Conservation (phyloP, 2,797 vertebrate genomes). For the Cyclopterus lumpus region DNA sequence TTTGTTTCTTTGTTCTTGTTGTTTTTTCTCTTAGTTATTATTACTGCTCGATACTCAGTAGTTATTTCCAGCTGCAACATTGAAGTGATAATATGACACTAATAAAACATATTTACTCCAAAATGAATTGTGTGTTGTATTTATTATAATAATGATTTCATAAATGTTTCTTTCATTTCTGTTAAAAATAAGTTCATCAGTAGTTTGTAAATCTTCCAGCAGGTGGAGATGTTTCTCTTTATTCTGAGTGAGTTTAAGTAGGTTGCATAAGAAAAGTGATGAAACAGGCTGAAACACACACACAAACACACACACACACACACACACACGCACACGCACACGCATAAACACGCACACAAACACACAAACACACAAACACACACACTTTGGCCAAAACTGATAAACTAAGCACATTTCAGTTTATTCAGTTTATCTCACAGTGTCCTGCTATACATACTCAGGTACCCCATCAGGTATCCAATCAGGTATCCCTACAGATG, state of each 20-base stretch:
- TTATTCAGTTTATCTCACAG: neutral
- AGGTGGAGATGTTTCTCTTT: conserved; percentile 40
- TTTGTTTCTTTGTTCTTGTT: too few relatives aligned
- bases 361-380: conserved; percentile 1
- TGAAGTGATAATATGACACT: too few relatives aligned
- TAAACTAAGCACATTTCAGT: neutral
- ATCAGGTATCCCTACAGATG: too few relatives aligned
- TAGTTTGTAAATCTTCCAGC: conserved; percentile 7
- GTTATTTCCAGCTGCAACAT: too few relatives aligned
- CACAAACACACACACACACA: conserved; percentile 21
- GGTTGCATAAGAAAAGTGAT: conserved; percentile 64
- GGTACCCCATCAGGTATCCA: too few relatives aligned
- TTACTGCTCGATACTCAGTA: too few relatives aligned
- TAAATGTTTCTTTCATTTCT: too few relatives aligned
- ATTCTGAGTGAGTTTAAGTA: neutral
- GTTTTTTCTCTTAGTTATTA: too few relatives aligned
- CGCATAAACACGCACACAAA: neutral
- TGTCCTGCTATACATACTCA: neutral
- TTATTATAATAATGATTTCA: too few relatives aligned
- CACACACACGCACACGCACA: conserved; percentile 15
- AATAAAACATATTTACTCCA: too few relatives aligned
- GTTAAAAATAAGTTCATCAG: neutral
- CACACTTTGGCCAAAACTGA: too few relatives aligned
- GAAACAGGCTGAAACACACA: conserved; percentile 52
- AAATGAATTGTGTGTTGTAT: too few relatives aligned